Percentiles rank a stretch among this genome's conserved stretches.
Evolutionary conservation across 35 echinoderm and acorn worm species (phyloP).

Genomic region (Chiridota heheva): DNA sequence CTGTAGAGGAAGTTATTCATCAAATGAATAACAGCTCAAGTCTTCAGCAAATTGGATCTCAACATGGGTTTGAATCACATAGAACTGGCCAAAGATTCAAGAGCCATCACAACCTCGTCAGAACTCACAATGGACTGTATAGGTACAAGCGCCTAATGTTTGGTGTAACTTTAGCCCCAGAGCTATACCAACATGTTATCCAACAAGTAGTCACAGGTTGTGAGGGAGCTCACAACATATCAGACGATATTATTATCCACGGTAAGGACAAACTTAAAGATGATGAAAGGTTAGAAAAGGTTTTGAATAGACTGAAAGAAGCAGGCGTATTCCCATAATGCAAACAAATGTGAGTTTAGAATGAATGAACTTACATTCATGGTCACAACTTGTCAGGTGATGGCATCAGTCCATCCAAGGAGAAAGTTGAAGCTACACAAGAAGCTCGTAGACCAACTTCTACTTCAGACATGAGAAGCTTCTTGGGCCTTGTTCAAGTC

Average conservation of each 20-base stretch:
- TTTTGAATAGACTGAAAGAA: conserved; percentile 22
- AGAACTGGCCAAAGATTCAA: neutral
- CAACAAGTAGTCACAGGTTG: neutral
- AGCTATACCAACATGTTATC: conserved; percentile 25
- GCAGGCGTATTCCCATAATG: conserved; percentile 1
- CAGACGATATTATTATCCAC: conserved; percentile 32
- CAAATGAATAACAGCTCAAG: neutral
- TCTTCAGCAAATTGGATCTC: conserved; percentile 36
- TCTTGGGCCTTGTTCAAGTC: conserved; percentile 5
- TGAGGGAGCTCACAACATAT: neutral
- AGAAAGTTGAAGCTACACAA: neutral
- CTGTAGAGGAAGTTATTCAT: conserved; percentile 22
- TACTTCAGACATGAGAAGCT: neutral
- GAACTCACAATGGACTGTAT: conserved; percentile 7
- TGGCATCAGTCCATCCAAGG: conserved; percentile 10
- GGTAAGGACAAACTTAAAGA: conserved; percentile 10
- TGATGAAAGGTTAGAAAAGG: neutral
- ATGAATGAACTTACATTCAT: conserved; percentile 21
- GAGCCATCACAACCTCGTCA: conserved; percentile 34
- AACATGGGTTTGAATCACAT: conserved; percentile 35
- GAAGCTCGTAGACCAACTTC: conserved; percentile 2
- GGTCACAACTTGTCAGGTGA: neutral
- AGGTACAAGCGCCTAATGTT: conserved; percentile 38
- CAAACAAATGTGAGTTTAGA: conserved; percentile 14
- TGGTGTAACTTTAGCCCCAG: conserved; percentile 14